Percentiles rank a stretch among this genome's conserved stretches.
phyloP scores from a whole-genome alignment of 2,797 vertebrate genomes.

The Decapterus maruadsi region DNA sequence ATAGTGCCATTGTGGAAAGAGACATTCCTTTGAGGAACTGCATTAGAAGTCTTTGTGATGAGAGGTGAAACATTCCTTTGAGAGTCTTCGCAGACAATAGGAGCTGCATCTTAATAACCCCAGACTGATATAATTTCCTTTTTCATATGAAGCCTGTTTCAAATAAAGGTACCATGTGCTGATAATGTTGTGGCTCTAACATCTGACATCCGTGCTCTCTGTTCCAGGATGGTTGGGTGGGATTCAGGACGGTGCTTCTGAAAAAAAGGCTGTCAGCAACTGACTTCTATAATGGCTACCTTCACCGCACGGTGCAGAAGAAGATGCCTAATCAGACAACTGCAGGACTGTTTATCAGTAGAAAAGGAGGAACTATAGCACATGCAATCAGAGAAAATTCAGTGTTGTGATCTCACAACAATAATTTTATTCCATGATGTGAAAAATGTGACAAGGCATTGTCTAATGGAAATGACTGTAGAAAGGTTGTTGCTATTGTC shows the following conservation, averaged over 20 bases:
- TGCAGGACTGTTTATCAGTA: slow-evolving; percentile 87
- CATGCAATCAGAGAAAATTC: slow-evolving; percentile 17
- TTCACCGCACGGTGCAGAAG: slow-evolving; percentile 86
- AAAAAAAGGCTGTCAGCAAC: slow-evolving; percentile 91
- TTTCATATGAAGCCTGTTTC: too few species aligned
- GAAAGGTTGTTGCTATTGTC: background rate
- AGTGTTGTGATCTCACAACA: background rate
- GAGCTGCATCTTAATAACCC: too few species aligned
- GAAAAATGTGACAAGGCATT: background rate
- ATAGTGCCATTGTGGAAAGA: too few species aligned
- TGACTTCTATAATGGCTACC: slow-evolving; percentile 97
- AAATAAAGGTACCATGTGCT: too few species aligned
- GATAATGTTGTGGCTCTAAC: background rate
- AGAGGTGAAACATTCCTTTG: too few species aligned
- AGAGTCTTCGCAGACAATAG: too few species aligned
- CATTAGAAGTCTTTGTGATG: too few species aligned
- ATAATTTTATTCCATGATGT: background rate
- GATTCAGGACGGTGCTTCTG: slow-evolving; percentile 87
- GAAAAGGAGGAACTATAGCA: slow-evolving; percentile 49
- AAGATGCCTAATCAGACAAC: too few species aligned
- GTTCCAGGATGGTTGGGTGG: slow-evolving; percentile 93
- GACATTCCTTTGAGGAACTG: too few species aligned
- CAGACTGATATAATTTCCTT: too few species aligned
- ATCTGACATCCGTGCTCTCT: slow-evolving; percentile 8
- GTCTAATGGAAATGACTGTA: background rate